Evolutionary conservation across 2,797 vertebrate species (phyloP).

Genomic region (Coendou prehensilis): DNA sequence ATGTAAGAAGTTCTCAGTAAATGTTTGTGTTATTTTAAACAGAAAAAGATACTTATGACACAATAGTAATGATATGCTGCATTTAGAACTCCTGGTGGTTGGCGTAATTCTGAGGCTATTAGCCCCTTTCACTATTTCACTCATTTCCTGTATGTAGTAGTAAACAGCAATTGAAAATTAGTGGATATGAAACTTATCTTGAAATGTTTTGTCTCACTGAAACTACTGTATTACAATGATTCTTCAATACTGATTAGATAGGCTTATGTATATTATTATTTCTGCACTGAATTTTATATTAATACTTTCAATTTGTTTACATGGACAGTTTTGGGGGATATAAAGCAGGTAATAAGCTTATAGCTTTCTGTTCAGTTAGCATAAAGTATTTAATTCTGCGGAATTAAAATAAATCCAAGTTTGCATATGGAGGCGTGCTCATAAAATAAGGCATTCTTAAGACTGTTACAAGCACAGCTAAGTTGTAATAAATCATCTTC

Average conservation of each 20-base stretch:
- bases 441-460: neutral
- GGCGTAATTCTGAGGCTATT: neutral
- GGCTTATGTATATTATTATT: neutral
- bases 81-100: neutral
- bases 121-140: neutral
- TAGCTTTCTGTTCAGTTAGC: neutral
- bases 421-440: neutral
- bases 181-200: neutral
- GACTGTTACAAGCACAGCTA: neutral
- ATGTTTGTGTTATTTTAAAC: neutral
- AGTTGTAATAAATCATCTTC: neutral
- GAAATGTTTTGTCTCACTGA: neutral
- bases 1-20: neutral
- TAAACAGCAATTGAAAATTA: neutral
- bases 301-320: conserved; percentile 22
- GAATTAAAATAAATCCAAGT: conserved; percentile 52
- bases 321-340: neutral
- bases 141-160: neutral
- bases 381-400: conserved; percentile 54
- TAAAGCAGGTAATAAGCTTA: conserved; percentile 6
- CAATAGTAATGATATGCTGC: neutral
- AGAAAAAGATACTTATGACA: neutral
- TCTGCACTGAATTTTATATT: neutral
- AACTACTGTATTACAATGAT: neutral
- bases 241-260: neutral